Percentiles rank a stretch among this genome's conserved stretches.
Conservation (phyloP, 2,888 invertebrate species). For the Apamea crenata region DNA sequence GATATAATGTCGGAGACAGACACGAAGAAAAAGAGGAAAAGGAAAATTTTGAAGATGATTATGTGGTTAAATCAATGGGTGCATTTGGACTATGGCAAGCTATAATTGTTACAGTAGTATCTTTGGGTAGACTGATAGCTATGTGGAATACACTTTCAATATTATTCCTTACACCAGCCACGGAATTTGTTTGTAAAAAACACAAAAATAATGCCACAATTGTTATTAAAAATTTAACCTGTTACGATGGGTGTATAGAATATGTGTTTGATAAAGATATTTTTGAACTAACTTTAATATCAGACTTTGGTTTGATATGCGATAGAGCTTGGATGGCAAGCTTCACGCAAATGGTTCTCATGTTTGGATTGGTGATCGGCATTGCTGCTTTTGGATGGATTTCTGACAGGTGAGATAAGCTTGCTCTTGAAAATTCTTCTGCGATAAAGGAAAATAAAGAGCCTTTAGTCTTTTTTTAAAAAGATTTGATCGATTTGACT, state of each 20-base stretch:
- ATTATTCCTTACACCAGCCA: slow-evolving; percentile 76
- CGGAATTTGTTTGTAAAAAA: slow-evolving; percentile 73
- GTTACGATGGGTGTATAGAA: slow-evolving; percentile 75
- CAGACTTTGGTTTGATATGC: slow-evolving; percentile 78
- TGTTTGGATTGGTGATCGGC: slow-evolving; percentile 78
- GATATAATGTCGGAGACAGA: slow-evolving; percentile 23
- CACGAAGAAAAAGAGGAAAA: slow-evolving; percentile 37
- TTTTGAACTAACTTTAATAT: slow-evolving; percentile 73
- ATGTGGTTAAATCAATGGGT: slow-evolving; percentile 77
- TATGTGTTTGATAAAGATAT: slow-evolving; percentile 72
- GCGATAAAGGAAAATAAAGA: neutral
- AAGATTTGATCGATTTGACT: too few relatives aligned
- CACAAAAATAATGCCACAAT: slow-evolving; percentile 65
- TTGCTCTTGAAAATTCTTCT: neutral
- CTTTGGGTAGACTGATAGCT: slow-evolving; percentile 69
- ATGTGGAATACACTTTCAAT: slow-evolving; percentile 74
- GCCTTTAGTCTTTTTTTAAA: neutral
- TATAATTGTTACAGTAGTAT: slow-evolving; percentile 61
- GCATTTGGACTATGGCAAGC: slow-evolving; percentile 78
- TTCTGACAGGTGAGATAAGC: slow-evolving; percentile 81
- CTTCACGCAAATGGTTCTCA: slow-evolving; percentile 76
- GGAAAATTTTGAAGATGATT: slow-evolving; percentile 72
- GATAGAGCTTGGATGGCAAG: slow-evolving; percentile 77
- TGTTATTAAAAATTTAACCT: slow-evolving; percentile 71
- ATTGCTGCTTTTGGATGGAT: slow-evolving; percentile 78